Evolutionary conservation across 2,888 invertebrate species (phyloP).

Genomic region (Pseudoips prasinana): DNA sequence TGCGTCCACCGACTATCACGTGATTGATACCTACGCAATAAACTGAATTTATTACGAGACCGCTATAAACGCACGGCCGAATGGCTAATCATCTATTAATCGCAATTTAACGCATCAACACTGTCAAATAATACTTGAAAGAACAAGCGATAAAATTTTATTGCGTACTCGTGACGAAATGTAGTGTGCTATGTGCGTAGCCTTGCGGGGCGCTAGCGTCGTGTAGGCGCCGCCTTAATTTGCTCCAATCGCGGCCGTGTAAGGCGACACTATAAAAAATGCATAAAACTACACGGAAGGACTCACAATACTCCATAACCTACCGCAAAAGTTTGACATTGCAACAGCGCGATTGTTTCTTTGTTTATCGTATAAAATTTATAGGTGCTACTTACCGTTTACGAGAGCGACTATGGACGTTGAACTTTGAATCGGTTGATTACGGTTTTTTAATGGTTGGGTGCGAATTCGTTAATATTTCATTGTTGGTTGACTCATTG

Average conservation of each 20-base stretch:
- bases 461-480: conserved; percentile 62
- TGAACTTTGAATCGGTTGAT: conserved; percentile 75
- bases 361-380: conserved; percentile 75
- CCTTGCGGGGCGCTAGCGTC: conserved; percentile 28
- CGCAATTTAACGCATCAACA: conserved; percentile 74
- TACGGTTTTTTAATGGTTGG: conserved; percentile 72
- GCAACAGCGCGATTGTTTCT: conserved; percentile 65
- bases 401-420: conserved; percentile 58
- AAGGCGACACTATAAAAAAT: conserved; percentile 41
- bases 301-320: conserved; percentile 62
- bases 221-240: conserved; percentile 39
- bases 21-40: conserved; percentile 69
- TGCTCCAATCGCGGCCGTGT: conserved; percentile 34
- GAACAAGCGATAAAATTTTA: conserved; percentile 68
- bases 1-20: conserved; percentile 34
- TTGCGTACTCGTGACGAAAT: conserved; percentile 43
- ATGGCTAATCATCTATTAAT: conserved; percentile 76
- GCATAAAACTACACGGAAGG: conserved; percentile 52
- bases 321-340: conserved; percentile 73
- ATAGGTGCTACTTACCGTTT: conserved; percentile 56
- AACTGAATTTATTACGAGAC: conserved; percentile 70
- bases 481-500: conserved; percentile 51
- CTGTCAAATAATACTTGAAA: conserved; percentile 74
- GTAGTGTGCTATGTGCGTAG: conserved; percentile 21
- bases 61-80: conserved; percentile 65